Base-by-base conservation (phyloP, 2,113 vertebrate genomes). In the Oreotrochilus melanogaster region DNA sequence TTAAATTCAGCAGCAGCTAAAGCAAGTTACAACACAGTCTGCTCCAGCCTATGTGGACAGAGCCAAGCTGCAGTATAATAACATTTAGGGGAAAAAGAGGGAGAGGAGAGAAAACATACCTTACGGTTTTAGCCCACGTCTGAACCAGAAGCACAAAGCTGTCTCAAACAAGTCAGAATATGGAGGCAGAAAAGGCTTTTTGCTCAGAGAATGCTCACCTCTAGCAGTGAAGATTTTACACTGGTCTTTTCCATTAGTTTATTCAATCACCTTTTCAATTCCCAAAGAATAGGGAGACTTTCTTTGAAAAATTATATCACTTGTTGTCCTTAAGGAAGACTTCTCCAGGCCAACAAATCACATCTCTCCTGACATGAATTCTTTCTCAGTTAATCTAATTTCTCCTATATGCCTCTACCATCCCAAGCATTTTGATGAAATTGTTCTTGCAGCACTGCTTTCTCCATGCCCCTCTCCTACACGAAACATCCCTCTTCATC, bases 11-110 rank as follows among this genome's bases (percentile, higher is more conserved):
- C 2, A 0, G 85, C 22, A 35, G 89, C 92, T 90, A 73, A 86
- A 95, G 93, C 95, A 95, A 96, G 95, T 95, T 93, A 78, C 76
- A 95, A 93, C 95, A 92, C 27, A 74, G 88, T 62, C 88, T 84
- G 75, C 88, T 94, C 72, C 90, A 96, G 88, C 93, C 90, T 64
- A 16, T 67, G 60, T 35, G 93, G 90, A 89, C 92, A 93, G 72
- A 95, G 96, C 94, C 95, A 97, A 93, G 86, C 60, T 92, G 75
- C 90, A 92, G 56, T 61, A 56, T 51, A 93, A 88, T 0, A 90
- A 91, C 73, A 42, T 72, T 56, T 21, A 58, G 79, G 39, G 71
- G 64, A 0, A 58, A 79, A 57, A 69, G 54, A 50, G 53, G 87
- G 50, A 16, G 19, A 47, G 56, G 35, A 74, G 76, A 95, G 83